These are phyloP conservation scores for Peromyscus aztecus DNA, from an alignment of 2,797 vertebrate genomes.

Conservation along the genomic window DNA sequence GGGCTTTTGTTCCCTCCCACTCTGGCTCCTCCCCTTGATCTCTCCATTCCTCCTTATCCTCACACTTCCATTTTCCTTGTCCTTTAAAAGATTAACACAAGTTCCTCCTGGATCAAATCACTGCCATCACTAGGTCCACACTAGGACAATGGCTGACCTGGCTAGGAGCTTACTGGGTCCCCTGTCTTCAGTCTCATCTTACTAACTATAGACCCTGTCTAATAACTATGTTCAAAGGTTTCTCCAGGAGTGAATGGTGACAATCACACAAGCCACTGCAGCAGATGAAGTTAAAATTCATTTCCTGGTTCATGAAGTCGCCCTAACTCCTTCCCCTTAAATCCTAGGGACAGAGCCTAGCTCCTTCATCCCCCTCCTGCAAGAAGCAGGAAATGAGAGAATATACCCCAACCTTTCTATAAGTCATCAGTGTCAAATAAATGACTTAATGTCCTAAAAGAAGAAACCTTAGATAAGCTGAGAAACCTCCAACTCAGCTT, in stretches of 20 bases:
- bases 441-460: not conserved
- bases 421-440: not conserved
- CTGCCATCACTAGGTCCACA: not conserved
- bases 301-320: too few species aligned
- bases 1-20: not conserved
- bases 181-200: not conserved
- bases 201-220: too few species aligned
- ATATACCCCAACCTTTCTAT: too few species aligned
- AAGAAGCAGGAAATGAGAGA: not conserved
- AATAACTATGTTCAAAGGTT: too few species aligned
- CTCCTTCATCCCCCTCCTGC: rapidly evolving
- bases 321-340: not conserved
- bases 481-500: not conserved
- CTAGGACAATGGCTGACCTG: not conserved
- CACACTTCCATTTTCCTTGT: not conserved
- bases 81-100: not conserved
- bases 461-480: not conserved
- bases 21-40: too few species aligned
- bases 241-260: too few species aligned
- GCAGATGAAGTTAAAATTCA: too few species aligned
- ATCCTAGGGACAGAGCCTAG: too few species aligned
- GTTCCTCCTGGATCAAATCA: not conserved
- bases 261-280: too few species aligned
- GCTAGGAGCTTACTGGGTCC: not conserved
- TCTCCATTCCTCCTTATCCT: not conserved